A percentile compares a stretch with the other conserved stretches of the same genome.
Conservation (phyloP, 1,140 invertebrate genomes). For the Adoxophyes honmai region DNA sequence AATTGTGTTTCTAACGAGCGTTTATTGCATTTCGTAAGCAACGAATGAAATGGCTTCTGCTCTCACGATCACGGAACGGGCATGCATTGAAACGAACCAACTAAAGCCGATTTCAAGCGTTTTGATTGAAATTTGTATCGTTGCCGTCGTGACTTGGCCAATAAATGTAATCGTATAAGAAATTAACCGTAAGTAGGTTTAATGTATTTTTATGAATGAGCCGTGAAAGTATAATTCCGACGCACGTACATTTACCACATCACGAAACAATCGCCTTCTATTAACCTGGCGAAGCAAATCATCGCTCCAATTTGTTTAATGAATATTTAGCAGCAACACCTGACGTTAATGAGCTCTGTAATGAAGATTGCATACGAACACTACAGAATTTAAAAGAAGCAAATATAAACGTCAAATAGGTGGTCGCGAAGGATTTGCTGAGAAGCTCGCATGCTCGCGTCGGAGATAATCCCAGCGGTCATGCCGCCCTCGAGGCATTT, state of each 20-base stretch:
- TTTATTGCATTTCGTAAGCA: slow-evolving; percentile 3
- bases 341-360: neutral
- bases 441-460: too few species aligned
- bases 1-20: neutral
- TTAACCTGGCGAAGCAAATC: too few species aligned
- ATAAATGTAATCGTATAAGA: neutral
- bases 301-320: slow-evolving; percentile 8
- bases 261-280: too few species aligned
- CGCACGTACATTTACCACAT: too few species aligned
- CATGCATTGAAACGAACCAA: neutral
- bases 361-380: neutral
- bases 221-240: too few species aligned
- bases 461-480: slow-evolving; percentile 18
- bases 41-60: neutral
- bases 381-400: too few species aligned
- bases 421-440: too few species aligned
- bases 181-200: neutral
- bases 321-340: neutral
- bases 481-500: slow-evolving; percentile 24
- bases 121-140: slow-evolving; percentile 15
- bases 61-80: slow-evolving; percentile 1
- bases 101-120: slow-evolving; percentile 1
- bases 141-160: slow-evolving; percentile 2
- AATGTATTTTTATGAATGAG: too few species aligned
- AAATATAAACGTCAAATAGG: too few species aligned